phyloP scores from a whole-genome alignment of 1,140 invertebrate species.

The Diuraphis noxia region DNA sequence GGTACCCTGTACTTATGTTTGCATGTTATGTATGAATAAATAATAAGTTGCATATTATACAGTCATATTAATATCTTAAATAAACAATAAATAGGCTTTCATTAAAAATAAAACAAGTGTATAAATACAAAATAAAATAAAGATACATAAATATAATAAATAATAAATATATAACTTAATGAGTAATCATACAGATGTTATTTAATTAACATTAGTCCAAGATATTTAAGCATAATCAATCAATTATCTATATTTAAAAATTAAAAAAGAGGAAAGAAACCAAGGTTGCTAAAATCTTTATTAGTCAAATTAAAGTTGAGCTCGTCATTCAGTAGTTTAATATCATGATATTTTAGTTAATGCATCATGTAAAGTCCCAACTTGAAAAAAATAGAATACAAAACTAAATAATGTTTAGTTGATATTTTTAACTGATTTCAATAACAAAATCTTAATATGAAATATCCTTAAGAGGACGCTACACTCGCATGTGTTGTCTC shows the following conservation, averaged over 20 bases:
- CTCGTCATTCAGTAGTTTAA: not conserved
- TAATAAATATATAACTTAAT: not conserved
- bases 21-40: not conserved
- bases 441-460: not conserved
- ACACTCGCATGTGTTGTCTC: no score
- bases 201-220: not conserved
- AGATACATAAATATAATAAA: not conserved
- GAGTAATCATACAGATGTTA: not conserved
- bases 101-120: slow-evolving; percentile 12
- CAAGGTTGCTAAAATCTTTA: not conserved
- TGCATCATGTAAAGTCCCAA: not conserved
- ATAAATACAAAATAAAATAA: slow-evolving; percentile 4
- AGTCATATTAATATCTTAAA: not conserved
- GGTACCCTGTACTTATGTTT: not conserved
- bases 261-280: not conserved
- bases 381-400: not conserved
- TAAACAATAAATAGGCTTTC: not conserved
- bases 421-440: not conserved
- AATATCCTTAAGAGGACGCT: no score
- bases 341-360: not conserved
- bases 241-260: not conserved
- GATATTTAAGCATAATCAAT: not conserved
- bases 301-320: not conserved
- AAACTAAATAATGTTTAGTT: not conserved
- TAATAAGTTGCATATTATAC: not conserved